These are phyloP conservation scores for Morone saxatilis DNA, from an alignment of 2,113 vertebrate genomes.

Conservation along the genomic window DNA sequence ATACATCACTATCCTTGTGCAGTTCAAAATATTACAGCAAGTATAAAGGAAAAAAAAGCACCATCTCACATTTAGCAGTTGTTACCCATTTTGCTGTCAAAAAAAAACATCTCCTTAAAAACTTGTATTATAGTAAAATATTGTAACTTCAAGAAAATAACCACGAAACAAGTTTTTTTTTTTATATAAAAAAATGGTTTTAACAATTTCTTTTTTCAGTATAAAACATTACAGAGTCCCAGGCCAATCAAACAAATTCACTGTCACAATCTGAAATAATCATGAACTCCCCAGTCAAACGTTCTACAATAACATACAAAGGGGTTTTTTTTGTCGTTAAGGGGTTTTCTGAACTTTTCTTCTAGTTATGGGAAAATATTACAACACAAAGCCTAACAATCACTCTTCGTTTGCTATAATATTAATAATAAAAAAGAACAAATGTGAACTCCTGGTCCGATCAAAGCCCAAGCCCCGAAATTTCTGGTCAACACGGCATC, in stretches of 20 bases:
- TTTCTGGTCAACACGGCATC: slow-evolving; percentile 69
- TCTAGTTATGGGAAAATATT: slow-evolving; percentile 81
- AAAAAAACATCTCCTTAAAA: slow-evolving; percentile 55
- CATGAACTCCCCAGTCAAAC: slow-evolving; percentile 80
- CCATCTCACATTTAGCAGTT: slow-evolving; percentile 58
- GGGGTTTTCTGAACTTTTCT: slow-evolving; percentile 80
- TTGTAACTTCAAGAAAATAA: slow-evolving; percentile 75
- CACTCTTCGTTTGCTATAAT: slow-evolving; percentile 85
- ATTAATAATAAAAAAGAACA: slow-evolving; percentile 82
- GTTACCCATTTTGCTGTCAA: slow-evolving; percentile 34
- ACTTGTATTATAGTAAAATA: slow-evolving; percentile 69
- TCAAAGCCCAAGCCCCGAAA: slow-evolving; percentile 81
- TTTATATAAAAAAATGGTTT: slow-evolving; percentile 90
- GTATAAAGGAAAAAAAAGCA: slow-evolving; percentile 58
- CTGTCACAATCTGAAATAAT: slow-evolving; percentile 82
- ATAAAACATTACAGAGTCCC: slow-evolving; percentile 92
- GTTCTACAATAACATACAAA: slow-evolving; percentile 91
- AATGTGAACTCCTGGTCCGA: slow-evolving; percentile 83
- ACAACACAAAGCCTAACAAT: slow-evolving; percentile 85
- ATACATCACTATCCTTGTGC: slow-evolving; percentile 60
- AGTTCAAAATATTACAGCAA: slow-evolving; percentile 68
- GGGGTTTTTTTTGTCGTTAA: slow-evolving; percentile 78
- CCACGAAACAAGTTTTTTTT: slow-evolving; percentile 76
- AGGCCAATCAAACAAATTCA: slow-evolving; percentile 91
- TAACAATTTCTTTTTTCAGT: slow-evolving; percentile 93